Percentiles rank a stretch among this genome's conserved stretches.
Evolutionary conservation across 2,888 invertebrate species (phyloP).

Genomic region (Sphaeridia pumilis): DNA sequence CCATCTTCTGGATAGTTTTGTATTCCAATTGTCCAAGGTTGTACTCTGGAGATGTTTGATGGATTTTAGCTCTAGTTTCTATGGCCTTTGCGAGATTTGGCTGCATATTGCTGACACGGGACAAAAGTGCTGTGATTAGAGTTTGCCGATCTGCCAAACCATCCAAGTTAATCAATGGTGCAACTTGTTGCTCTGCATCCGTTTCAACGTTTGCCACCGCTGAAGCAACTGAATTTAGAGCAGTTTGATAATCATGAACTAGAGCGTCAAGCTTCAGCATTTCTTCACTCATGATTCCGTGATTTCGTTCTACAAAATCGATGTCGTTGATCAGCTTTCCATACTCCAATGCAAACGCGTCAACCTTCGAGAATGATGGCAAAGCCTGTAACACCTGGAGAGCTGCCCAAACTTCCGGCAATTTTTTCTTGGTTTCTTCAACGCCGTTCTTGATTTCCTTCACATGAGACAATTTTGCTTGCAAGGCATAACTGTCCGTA

Average conservation of each 20-base stretch:
- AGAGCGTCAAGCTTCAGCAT: slow-evolving; percentile 59
- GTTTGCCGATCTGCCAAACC: slow-evolving; percentile 57
- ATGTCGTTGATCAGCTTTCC: slow-evolving; percentile 59
- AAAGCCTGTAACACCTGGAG: slow-evolving; percentile 58
- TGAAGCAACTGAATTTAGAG: slow-evolving; percentile 58
- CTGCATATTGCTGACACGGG: slow-evolving; percentile 56
- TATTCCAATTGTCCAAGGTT: slow-evolving; percentile 67
- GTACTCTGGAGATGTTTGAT: slow-evolving; percentile 67
- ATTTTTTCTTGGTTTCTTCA: slow-evolving; percentile 55
- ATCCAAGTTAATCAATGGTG: slow-evolving; percentile 55
- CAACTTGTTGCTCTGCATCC: slow-evolving; percentile 58
- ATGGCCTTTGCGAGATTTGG: slow-evolving; percentile 44
- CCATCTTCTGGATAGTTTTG: slow-evolving; percentile 63
- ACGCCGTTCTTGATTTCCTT: slow-evolving; percentile 62
- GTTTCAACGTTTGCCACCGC: slow-evolving; percentile 73
- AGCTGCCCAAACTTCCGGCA: slow-evolving; percentile 57
- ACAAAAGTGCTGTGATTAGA: slow-evolving; percentile 54
- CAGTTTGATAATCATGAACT: slow-evolving; percentile 68
- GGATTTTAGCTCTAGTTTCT: no score
- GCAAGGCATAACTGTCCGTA: slow-evolving; percentile 82
- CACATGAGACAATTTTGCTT: slow-evolving; percentile 74
- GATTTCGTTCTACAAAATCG: slow-evolving; percentile 55
- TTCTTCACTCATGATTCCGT: slow-evolving; percentile 53
- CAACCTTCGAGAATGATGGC: slow-evolving; percentile 57
- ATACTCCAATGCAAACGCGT: slow-evolving; percentile 55